Evolutionary conservation across 2,113 vertebrate genomes (phyloP).

Genomic region (Dendropsophus ebraccatus): DNA sequence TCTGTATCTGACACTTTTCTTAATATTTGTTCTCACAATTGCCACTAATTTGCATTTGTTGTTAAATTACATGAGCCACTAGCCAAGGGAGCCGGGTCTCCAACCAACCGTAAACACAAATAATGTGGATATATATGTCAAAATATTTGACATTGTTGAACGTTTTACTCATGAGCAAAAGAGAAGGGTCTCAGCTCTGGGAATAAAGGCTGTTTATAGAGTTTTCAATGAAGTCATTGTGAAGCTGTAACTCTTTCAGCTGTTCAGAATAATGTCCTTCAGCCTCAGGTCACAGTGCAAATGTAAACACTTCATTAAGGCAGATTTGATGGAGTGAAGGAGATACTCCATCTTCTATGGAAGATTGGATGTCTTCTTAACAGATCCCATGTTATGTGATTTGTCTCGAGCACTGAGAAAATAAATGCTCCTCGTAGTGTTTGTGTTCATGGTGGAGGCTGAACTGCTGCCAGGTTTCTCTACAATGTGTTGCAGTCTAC

Average conservation of each 20-base stretch:
- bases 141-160: conserved; percentile 54
- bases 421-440: background rate
- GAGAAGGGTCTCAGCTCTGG: conserved; percentile 12
- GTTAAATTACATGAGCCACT: conserved; percentile 1
- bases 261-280: conserved; percentile 32
- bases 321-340: background rate
- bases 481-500: background rate
- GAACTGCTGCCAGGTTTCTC: background rate
- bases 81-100: background rate
- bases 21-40: background rate
- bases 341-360: conserved; percentile 4
- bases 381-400: background rate
- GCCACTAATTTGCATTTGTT: background rate
- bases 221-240: conserved; percentile 54
- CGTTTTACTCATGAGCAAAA: conserved; percentile 17
- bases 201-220: conserved; percentile 49
- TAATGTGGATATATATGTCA: conserved; percentile 41
- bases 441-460: background rate
- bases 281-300: conserved; percentile 39
- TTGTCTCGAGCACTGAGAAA: background rate
- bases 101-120: conserved; percentile 16
- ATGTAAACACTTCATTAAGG: conserved; percentile 46
- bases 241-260: conserved; percentile 43
- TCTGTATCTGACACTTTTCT: background rate
- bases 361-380: background rate